Base-by-base conservation (phyloP, 2,888 invertebrate genomes). In the Villa cingulata region DNA sequence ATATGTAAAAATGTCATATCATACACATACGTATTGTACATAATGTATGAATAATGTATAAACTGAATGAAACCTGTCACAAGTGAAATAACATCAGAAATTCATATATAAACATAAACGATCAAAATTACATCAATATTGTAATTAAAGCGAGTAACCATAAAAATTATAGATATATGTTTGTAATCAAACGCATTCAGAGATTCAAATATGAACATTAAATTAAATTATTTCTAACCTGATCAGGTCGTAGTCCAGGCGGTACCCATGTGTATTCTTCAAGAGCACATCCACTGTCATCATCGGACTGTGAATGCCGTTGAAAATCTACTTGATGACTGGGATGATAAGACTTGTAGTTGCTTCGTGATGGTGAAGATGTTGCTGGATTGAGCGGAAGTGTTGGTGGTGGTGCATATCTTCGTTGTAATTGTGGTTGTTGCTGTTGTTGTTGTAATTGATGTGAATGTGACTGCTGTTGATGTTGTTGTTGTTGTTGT, bases 211-310 rank as follows among this genome's bases (percentile, higher is more conserved):
- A 36, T 16, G 5, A 43, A 34, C 37, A 32, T 48, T 36, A 23
- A n/a, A 23, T 23, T 23, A 23, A 23, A 23, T 23, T 23, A 48
- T 5, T n/a, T 57, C 72, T 71, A 68, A 96, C 96, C 83, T 95
- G 94, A 72, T 96, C 95, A 2, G 96, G 94, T 65, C 94, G 80
- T 16, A 96, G 74, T 52, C 95, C 95, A 3, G 91, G 90, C 37
- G 97, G 97, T 53, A 96, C 90, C 96, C 96, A 97, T 2, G 94
- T 92, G 70, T 95, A 96, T 70, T 97, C 96, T 67, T 97, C 96
- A 54, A 97, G 72, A 19, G 95, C 95, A 67, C 96, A 97, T 12
- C 97, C 96, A 46, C 91, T 91, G 71, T 97, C 97, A 65, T 96
- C 95, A 66, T 97, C 97, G 53, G 90, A 91, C 66, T 92, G 91